Evolutionary conservation across 2,797 vertebrate species (phyloP), one percentile per base, ranked within the genome.

Genomic region (Ammospiza maritima): DNA sequence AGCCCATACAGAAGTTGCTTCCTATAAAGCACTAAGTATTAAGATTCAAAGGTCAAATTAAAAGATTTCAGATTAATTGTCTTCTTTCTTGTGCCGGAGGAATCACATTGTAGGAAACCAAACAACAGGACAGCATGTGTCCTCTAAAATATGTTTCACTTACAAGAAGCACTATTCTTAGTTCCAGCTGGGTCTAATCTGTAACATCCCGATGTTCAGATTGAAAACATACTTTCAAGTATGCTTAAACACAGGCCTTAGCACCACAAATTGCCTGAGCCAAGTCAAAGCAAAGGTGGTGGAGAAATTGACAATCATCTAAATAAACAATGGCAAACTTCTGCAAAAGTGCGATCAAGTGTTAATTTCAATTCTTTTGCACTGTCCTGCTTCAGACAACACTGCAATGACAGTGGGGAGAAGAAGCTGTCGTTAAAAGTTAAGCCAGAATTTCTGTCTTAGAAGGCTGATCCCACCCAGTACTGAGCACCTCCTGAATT

Each of bases 351-450:
- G 9, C 16, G 3, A 73, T 29, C 29, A 61, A 74, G 61, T 6
- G 5, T 47, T 84, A 36, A 84, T 47, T 72, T 88, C 5, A 47
- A 1, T 62, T 76, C 7, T 54, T 27, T 36, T 64, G 30, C 26
- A 40, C 47, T 62, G 58, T 78, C 86, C 65, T 88, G 25, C 27
- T 82, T 81, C 56, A 87, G 70, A 26, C 64, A 75, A 66, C 47
- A 65, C 36, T 60, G 62, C n/a, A 75, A 13, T 84, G 73, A 81
- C 36, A 71, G n/a, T 5, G 5, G 30, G 32, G 73, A 85, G 61
- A 92, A 73, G 82, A 91, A 94, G 85, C 48, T 94, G 76, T 30
- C 1, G 2, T 86, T 93, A 78, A 61, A 85, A 66, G 85, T 91
- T 91, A 85, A 77, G 58, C 27, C 66, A 88, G 40, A 76, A 69